These are phyloP conservation scores for Platysternon megacephalum DNA, from an alignment of 2,113 vertebrate genomes.

Conservation along the genomic window DNA sequence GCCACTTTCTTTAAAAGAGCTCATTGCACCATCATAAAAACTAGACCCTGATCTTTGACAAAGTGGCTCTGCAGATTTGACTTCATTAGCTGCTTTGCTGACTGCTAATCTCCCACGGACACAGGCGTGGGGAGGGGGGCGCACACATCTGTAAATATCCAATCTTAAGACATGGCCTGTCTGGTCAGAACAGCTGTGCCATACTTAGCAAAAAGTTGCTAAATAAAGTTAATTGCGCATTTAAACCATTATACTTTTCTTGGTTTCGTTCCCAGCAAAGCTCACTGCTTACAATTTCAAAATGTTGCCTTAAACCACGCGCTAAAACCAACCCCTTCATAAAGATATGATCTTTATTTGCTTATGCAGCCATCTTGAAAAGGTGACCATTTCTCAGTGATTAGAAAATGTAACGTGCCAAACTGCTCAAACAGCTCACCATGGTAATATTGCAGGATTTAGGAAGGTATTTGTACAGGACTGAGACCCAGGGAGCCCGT, in stretches of 20 bases:
- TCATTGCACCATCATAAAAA: conserved; percentile 29
- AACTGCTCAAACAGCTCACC: neutral
- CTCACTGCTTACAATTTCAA: neutral
- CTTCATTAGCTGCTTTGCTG: conserved; percentile 48
- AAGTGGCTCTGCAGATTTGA: neutral
- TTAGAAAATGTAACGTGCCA: neutral
- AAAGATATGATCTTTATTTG: neutral
- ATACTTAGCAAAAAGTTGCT: conserved; percentile 42
- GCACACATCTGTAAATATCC: conserved; percentile 6
- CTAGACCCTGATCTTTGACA: conserved; percentile 10
- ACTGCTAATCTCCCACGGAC: conserved; percentile 30
- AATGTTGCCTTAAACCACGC: neutral
- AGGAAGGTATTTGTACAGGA: neutral
- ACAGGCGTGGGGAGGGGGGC: neutral
- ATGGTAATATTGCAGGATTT: accelerated
- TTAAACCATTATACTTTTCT: neutral
- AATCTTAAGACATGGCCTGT: conserved; percentile 5
- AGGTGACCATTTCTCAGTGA: conserved; percentile 8
- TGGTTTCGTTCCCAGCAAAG: neutral
- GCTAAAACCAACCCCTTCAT: neutral
- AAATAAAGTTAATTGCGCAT: conserved; percentile 42
- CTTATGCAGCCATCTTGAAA: neutral
- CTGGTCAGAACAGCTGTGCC: conserved; percentile 2
- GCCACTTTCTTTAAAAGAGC: neutral
- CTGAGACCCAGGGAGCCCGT: neutral